These are phyloP conservation scores for Troilus luridus DNA, from an alignment of 2,888 invertebrate species.

Conservation along the genomic window DNA sequence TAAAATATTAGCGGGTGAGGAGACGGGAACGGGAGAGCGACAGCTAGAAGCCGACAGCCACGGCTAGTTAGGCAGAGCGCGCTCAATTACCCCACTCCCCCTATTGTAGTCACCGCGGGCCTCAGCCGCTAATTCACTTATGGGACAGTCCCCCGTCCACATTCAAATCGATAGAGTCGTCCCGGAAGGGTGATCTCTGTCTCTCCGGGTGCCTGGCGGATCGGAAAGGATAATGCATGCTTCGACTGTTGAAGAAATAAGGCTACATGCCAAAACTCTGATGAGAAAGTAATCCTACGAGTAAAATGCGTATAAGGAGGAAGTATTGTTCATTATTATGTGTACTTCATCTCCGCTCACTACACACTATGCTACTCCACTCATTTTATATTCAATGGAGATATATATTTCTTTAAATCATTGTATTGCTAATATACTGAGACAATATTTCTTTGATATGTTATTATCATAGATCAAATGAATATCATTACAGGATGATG, in stretches of 20 bases:
- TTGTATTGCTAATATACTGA: too few relatives aligned
- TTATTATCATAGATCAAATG: too few relatives aligned
- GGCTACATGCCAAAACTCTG: background rate
- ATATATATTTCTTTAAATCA: too few relatives aligned
- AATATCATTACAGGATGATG: too few relatives aligned
- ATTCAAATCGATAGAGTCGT: conserved; percentile 23
- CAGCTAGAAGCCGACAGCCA: background rate
- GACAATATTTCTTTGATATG: too few relatives aligned
- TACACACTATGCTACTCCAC: too few relatives aligned
- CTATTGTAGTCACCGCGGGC: conserved; percentile 40
- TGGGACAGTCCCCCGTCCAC: background rate
- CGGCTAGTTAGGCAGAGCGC: conserved; percentile 46
- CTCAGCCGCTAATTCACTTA: conserved; percentile 44
- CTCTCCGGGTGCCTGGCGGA: background rate
- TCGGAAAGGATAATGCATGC: background rate
- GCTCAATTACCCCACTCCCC: conserved; percentile 39
- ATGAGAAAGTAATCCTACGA: background rate
- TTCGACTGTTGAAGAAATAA: background rate
- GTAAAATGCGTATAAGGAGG: too few relatives aligned
- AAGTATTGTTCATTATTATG: too few relatives aligned
- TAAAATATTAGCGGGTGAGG: background rate
- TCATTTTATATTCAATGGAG: too few relatives aligned
- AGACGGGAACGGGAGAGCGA: background rate
- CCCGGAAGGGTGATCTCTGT: conserved; percentile 10
- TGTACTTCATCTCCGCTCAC: too few relatives aligned